Evolutionary conservation across 1,140 invertebrate species (phyloP), one percentile per base, ranked within the genome.

Genomic region (Eupeodes corollae): DNA sequence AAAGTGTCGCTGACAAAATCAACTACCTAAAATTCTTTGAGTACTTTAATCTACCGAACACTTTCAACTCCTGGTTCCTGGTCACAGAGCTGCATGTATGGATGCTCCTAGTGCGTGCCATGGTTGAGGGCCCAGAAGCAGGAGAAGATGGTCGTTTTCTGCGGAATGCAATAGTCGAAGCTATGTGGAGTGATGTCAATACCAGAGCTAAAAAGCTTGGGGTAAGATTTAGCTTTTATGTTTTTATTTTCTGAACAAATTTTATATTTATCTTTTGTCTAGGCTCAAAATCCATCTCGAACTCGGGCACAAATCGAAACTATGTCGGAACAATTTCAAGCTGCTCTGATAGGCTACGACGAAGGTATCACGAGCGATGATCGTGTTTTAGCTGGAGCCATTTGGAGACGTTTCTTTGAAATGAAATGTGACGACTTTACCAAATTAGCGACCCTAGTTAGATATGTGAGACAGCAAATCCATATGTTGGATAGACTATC

Each of bases 31-130:
- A 75, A 44, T 79, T 79, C 69, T 78, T 82, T 70, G 56, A 71
- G 73, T 77, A 78, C 58, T 80, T 83, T 46, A 69, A 82, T 38
- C 66, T 91, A 59, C 73, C 78, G 16, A 87, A 91, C 54, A 87
- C 85, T 31, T 88, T 88, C 62, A 76, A 77, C 53, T 88, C 87
- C 1, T 91, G 87, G 87, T 91, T 88, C 66, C 60, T 81, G 2
- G 69, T 91, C 3, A 88, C 84, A 2, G 87, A 91, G 66, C 67
- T 91, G 14, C 87, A 92, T 66, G 75, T 91, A 1, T 92, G 89
- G 89, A 78, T 91, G 72, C 53, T 90, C 9, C 70, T 82, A 59
- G 75, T 80, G 13, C 73, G 88, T 38, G 75, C 79, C 6, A 89
- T 89, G 84, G 79, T 80, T 19, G 84, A 88, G 68, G 82, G 77